Conservation (phyloP, 2,888 invertebrate genomes). For the Mechanitis messenoides region DNA sequence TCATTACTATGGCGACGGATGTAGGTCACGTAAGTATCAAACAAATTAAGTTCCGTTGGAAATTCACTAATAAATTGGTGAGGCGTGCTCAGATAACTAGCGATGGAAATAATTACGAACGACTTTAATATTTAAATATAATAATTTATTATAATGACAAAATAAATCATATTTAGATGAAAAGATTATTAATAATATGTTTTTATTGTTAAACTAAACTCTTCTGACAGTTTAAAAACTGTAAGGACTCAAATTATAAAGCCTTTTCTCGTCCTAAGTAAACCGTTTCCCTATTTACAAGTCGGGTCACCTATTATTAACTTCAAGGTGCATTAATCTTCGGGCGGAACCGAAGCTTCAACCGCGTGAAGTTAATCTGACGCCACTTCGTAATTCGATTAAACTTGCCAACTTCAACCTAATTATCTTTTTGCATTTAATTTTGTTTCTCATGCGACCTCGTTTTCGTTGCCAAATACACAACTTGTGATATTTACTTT, state of each 20-base stretch:
- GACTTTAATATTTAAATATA: too few relatives aligned
- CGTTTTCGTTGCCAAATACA: constrained; percentile 2
- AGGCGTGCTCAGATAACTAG: not conserved
- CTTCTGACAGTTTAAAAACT: too few relatives aligned
- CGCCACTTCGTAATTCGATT: constrained; percentile 53
- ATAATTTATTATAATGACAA: too few relatives aligned
- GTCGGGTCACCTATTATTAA: constrained; percentile 6
- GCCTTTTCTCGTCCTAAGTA: not conserved
- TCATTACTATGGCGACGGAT: not conserved
- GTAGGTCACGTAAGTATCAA: constrained; percentile 1
- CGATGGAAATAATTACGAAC: not conserved
- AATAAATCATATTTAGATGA: too few relatives aligned
- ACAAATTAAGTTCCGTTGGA: constrained; percentile 14
- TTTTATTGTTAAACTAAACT: too few relatives aligned
- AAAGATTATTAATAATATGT: too few relatives aligned
- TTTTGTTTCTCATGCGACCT: constrained; percentile 7
- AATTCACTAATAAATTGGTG: constrained; percentile 9
- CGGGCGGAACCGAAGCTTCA: constrained; percentile 4
- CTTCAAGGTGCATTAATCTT: constrained; percentile 5
- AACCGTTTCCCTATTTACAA: constrained; percentile 1
- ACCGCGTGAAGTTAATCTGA: constrained; percentile 25
- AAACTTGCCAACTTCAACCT: constrained; percentile 47
- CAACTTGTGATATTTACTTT: not conserved
- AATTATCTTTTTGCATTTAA: constrained; percentile 40
- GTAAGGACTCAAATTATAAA: not conserved